Evolutionary conservation across 2,888 invertebrate genomes (phyloP).

Genomic region (Trissolcus brochymenae): DNA sequence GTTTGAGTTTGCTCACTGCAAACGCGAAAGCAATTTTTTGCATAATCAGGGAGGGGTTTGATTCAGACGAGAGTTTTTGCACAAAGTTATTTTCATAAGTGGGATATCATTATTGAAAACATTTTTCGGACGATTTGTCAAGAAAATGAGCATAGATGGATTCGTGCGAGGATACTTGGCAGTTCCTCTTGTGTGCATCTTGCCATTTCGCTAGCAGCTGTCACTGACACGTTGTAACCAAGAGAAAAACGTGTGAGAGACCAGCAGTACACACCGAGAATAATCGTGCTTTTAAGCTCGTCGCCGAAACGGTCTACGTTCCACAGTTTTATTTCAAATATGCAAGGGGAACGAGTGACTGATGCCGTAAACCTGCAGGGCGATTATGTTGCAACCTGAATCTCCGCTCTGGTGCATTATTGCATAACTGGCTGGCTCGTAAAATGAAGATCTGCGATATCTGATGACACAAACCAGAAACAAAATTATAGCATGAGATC

Average conservation of each 20-base stretch:
- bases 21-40: too few relatives aligned
- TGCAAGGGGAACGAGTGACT: conserved; percentile 3
- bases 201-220: conserved; percentile 54
- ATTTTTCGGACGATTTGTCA: too few relatives aligned
- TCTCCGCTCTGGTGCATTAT: conserved; percentile 11
- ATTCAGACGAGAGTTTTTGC: too few relatives aligned
- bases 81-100: too few relatives aligned
- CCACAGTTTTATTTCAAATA: conserved; percentile 23
- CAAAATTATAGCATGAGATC: too few relatives aligned
- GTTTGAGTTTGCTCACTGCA: too few relatives aligned
- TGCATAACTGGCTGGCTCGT: conserved; percentile 15
- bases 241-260: neutral
- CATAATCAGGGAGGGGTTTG: too few relatives aligned
- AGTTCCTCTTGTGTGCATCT: conserved; percentile 62
- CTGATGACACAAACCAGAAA: too few relatives aligned
- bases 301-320: conserved; percentile 4
- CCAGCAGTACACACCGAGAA: neutral
- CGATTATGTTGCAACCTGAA: conserved; percentile 28
- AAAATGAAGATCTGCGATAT: too few relatives aligned
- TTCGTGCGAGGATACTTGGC: conserved; percentile 64
- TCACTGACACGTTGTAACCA: conserved; percentile 30
- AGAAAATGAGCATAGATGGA: too few relatives aligned
- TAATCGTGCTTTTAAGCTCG: conserved; percentile 13
- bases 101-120: too few relatives aligned
- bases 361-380: conserved; percentile 23